Percentiles rank a stretch among this genome's conserved stretches.
phyloP scores from a whole-genome alignment of 2,888 invertebrate species.

The Osmoderma eremita region DNA sequence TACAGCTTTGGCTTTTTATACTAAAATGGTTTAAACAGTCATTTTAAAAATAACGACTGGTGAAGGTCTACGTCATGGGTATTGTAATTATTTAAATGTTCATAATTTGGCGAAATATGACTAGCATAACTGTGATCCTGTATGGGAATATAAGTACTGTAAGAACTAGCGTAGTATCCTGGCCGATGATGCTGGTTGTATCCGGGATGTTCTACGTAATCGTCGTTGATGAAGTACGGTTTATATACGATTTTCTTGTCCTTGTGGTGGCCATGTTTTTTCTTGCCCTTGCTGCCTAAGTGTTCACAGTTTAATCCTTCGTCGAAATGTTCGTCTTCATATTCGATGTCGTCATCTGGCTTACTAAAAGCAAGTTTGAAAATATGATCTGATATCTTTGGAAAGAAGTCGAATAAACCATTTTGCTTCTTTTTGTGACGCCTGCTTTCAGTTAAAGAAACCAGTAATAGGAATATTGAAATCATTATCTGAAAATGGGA shows the following conservation, averaged over 20 bases:
- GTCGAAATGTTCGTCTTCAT: slow-evolving; percentile 32
- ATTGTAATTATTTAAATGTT: slow-evolving; percentile 1
- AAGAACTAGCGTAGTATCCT: slow-evolving; percentile 17
- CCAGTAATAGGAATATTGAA: slow-evolving; percentile 24
- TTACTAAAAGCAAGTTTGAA: slow-evolving; percentile 34
- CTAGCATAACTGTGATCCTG: slow-evolving; percentile 7
- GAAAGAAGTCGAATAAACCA: slow-evolving; percentile 38
- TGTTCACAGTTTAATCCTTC: slow-evolving; percentile 18
- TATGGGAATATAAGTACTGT: slow-evolving; percentile 16
- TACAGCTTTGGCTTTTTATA: not conserved
- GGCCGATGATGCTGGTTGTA: slow-evolving; percentile 1
- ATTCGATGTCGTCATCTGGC: slow-evolving; percentile 7
- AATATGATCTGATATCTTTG: slow-evolving; percentile 34
- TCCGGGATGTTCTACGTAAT: slow-evolving; percentile 1
- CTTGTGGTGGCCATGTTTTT: slow-evolving; percentile 26
- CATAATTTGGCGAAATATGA: slow-evolving; percentile 7
- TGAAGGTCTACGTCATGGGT: not conserved
- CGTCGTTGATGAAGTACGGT: slow-evolving; percentile 14
- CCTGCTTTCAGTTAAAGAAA: slow-evolving; percentile 12
- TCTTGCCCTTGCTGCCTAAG: slow-evolving; percentile 16
- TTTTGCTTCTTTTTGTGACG: slow-evolving; percentile 40
- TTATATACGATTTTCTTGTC: slow-evolving; percentile 21
- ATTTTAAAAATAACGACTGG: slow-evolving; percentile 6
- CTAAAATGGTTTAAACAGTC: not conserved
- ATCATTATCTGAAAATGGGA: slow-evolving; percentile 35